Evolutionary conservation across 2,113 vertebrate species (phyloP), one percentile per base, ranked within the genome.

Genomic region (Zootoca vivipara): DNA sequence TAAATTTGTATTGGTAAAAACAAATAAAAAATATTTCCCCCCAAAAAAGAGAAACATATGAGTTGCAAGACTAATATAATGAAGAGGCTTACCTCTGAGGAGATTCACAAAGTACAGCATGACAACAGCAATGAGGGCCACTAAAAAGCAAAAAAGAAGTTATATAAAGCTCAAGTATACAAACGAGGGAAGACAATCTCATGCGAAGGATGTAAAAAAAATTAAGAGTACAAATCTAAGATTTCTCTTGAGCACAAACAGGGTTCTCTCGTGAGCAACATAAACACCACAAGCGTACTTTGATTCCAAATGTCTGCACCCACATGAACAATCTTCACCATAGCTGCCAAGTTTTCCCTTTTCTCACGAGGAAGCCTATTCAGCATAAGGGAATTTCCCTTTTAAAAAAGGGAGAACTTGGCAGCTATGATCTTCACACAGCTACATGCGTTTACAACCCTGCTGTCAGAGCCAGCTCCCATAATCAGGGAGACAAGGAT

Each of bases 101-200:
- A 95, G 96, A 89, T 99, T 96, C 89, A 98, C 97, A 86, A 99
- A 96, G 90, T 99, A 99, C 83, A 99, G 97, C 94, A 96, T 90
- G 85, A 99, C 97, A 87, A 97, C 98, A 4, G 97, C 97, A 2
- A 99, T 95, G 82, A 99, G 94, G 0, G 98, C 97, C 95, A 98
- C 99, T 99, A 56, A 18, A 90, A 62, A 35, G 86, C 26, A 87
- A 88, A 92, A 70, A 78, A 88, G 0, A 82, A 0, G 10, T 3
- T 70, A 26, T 1, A 2, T 0, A 24, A 83, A 88, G n/a, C 0
- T 72, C 67, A 40, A 26, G 52, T 1, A 30, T n/a, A 6, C 52
- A 18, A 40, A 12, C 5, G 13, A 42, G 35, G 16, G 15, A 35
- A 38, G 30, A 67, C 10, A 70, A 7, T 13, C 5, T 65, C 70